phyloP scores from a whole-genome alignment of 2,113 vertebrate genomes.

The Ochotona princeps region DNA sequence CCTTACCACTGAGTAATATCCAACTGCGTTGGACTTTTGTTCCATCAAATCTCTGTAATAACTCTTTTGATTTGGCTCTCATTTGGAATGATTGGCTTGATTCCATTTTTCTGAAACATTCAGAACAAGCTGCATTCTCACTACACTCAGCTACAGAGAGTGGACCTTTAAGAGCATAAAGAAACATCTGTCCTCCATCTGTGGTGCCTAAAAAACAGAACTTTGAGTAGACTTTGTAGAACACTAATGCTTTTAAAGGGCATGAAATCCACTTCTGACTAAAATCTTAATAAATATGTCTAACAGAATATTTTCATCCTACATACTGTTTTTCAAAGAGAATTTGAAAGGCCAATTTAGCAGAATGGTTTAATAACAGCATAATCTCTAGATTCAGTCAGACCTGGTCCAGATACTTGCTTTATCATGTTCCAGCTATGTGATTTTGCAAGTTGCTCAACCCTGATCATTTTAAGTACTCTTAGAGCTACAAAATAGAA shows the following conservation, averaged over 20 bases:
- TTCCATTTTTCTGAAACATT: slow-evolving; percentile 58
- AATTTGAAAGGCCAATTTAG: slow-evolving; percentile 38
- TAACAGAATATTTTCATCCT: slow-evolving; percentile 53
- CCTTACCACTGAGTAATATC: slow-evolving; percentile 25
- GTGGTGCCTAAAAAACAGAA: slow-evolving; percentile 45
- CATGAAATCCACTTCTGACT: slow-evolving; percentile 51
- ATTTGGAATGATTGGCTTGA: neutral
- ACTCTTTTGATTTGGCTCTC: slow-evolving; percentile 51
- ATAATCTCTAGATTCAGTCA: neutral
- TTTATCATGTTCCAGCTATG: neutral
- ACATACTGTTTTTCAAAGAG: slow-evolving; percentile 39
- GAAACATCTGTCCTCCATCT: slow-evolving; percentile 77
- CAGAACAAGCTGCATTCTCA: slow-evolving; percentile 65
- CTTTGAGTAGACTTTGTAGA: slow-evolving; percentile 62
- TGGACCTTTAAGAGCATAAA: slow-evolving; percentile 73
- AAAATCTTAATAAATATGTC: slow-evolving; percentile 52
- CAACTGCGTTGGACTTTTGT: neutral
- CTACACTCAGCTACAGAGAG: slow-evolving; percentile 49
- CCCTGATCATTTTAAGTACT: neutral
- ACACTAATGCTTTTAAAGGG: slow-evolving; percentile 53
- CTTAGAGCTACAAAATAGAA: neutral
- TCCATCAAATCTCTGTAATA: slow-evolving; percentile 27
- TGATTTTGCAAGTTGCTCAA: neutral
- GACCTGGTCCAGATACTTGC: neutral
- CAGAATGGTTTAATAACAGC: neutral